Evolutionary conservation across 2,113 vertebrate genomes (phyloP).

Genomic region (Seriola aureovittata): DNA sequence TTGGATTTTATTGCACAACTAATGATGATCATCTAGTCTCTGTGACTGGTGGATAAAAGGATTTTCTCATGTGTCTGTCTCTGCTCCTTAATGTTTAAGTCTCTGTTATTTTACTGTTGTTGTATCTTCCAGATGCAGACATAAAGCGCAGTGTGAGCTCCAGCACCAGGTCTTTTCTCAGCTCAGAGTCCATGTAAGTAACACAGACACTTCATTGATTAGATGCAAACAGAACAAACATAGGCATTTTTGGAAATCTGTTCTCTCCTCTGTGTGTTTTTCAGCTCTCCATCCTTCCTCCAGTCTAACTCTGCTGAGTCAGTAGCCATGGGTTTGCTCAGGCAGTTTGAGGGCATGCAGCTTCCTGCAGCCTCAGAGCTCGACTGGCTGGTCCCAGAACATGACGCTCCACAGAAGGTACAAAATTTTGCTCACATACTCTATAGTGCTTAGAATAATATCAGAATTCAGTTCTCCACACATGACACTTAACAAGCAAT

Average conservation of each 20-base stretch:
- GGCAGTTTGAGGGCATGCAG: slow-evolving; percentile 98
- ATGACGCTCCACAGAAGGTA: slow-evolving; percentile 97
- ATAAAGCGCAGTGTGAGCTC: slow-evolving; percentile 86
- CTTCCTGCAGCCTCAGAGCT: slow-evolving; percentile 96
- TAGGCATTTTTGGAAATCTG: neutral
- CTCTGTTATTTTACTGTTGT: neutral
- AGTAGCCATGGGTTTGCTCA: slow-evolving; percentile 96
- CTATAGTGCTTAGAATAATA: neutral
- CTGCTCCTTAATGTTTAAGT: neutral
- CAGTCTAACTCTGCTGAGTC: slow-evolving; percentile 97
- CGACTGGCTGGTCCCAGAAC: slow-evolving; percentile 97
- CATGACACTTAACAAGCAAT: neutral
- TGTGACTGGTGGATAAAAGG: slow-evolving; percentile 16
- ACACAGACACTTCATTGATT: neutral
- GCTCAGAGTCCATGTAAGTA: slow-evolving; percentile 90
- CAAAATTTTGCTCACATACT: neutral
- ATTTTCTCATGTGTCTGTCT: neutral
- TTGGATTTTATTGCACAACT: neutral
- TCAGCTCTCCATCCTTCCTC: slow-evolving; percentile 90
- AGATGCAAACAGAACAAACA: neutral
- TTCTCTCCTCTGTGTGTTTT: neutral
- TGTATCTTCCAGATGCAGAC: slow-evolving; percentile 88
- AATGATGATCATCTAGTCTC: neutral
- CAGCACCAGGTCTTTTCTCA: slow-evolving; percentile 85
- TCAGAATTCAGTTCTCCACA: too few relatives aligned